These are phyloP conservation scores for Chloropsis cyanopogon DNA, from an alignment of 2,113 vertebrate species.

Conservation along the genomic window DNA sequence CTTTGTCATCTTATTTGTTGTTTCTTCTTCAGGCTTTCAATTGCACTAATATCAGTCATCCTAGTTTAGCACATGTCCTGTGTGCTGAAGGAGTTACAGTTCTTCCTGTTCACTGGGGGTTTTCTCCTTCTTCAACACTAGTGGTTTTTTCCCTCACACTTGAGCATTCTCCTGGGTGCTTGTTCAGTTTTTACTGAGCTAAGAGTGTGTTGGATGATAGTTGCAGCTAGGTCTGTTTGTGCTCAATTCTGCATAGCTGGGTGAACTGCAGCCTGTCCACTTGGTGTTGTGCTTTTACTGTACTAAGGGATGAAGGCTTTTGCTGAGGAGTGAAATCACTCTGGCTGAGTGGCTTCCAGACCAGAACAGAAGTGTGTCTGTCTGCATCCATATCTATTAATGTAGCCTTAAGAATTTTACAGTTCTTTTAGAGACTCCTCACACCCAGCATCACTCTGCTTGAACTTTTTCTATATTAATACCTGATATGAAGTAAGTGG, in stretches of 20 bases:
- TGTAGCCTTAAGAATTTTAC: neutral
- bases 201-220: neutral
- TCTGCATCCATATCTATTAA: neutral
- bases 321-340: neutral
- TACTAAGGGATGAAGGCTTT: neutral
- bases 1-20: neutral
- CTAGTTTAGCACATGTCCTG: neutral
- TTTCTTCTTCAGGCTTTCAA: neutral
- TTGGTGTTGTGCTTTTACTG: neutral
- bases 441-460: neutral
- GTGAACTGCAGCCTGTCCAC: neutral
- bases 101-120: neutral
- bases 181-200: neutral
- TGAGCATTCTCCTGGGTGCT: neutral
- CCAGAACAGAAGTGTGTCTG: neutral
- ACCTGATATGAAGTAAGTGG: neutral
- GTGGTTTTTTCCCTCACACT: neutral
- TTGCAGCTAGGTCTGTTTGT: neutral
- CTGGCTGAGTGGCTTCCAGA: neutral
- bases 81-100: neutral
- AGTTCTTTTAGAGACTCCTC: neutral
- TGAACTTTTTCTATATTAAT: neutral
- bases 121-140: neutral
- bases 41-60: neutral
- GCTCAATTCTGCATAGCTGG: neutral